Evolutionary conservation across 2,113 vertebrate species (phyloP).

Genomic region (Dicrurus megarhynchus): DNA sequence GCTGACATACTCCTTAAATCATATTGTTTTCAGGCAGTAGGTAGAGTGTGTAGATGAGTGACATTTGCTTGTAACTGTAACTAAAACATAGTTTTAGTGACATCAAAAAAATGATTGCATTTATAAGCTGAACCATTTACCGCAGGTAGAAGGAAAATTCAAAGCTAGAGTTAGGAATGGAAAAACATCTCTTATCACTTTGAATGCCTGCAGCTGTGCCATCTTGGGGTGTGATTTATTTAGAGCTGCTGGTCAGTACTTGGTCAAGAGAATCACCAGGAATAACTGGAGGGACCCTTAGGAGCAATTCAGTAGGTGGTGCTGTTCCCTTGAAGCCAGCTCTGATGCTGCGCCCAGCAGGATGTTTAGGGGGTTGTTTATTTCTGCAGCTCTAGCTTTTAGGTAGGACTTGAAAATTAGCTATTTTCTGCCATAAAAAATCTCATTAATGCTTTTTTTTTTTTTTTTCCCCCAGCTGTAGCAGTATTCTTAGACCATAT

Average conservation of each 20-base stretch:
- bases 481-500: neutral
- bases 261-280: neutral
- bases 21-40: conserved; percentile 66
- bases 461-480: neutral
- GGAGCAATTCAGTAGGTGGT: neutral
- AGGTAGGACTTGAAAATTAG: neutral
- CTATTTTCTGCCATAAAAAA: neutral
- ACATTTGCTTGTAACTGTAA: conserved; percentile 64
- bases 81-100: conserved; percentile 63
- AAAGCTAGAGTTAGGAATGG: neutral
- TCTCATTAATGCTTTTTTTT: neutral
- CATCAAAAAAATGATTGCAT: conserved; percentile 47
- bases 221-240: neutral
- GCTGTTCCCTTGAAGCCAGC: conserved; percentile 11
- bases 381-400: neutral
- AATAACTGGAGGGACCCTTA: neutral
- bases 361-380: neutral
- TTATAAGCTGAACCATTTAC: conserved; percentile 39
- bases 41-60: conserved; percentile 62
- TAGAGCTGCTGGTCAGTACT: neutral
- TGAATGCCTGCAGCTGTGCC: neutral
- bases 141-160: conserved; percentile 1
- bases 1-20: conserved; percentile 66
- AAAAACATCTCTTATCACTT: neutral
- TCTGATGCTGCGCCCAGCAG: neutral